phyloP scores from a whole-genome alignment of 2,888 invertebrate species.

The Nasonia oneida region DNA sequence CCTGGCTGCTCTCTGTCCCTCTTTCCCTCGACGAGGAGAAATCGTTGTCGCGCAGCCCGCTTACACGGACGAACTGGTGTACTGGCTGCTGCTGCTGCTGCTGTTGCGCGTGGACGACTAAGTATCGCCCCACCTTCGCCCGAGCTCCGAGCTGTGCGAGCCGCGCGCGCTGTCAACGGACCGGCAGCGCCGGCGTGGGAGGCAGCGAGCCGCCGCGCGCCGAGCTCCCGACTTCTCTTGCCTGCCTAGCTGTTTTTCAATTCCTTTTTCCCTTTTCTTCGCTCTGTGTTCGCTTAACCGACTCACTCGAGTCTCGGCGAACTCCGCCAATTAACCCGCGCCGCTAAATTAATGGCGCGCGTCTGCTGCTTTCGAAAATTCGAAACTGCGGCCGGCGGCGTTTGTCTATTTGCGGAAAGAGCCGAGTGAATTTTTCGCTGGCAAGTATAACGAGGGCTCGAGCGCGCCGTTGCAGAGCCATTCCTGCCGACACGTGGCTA shows the following conservation, averaged over 20 bases:
- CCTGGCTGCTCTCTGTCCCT: not conserved
- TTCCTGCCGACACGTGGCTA: too few relatives aligned
- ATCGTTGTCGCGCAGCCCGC: conserved; percentile 32
- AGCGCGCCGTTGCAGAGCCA: too few relatives aligned
- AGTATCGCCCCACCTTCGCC: conserved; percentile 50
- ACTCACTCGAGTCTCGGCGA: not conserved
- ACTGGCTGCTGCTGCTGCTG: conserved; percentile 4
- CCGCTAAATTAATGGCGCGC: not conserved
- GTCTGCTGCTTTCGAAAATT: not conserved
- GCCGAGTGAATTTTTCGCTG: too few relatives aligned
- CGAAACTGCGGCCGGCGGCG: not conserved
- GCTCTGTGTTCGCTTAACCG: not conserved
- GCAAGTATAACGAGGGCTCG: too few relatives aligned
- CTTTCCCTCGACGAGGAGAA: not conserved
- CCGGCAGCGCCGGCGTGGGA: conserved; percentile 44
- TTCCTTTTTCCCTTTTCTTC: not conserved
- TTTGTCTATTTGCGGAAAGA: not conserved
- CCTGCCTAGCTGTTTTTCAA: too few relatives aligned
- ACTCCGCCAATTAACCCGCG: not conserved
- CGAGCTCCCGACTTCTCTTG: not conserved
- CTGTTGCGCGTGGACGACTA: conserved; percentile 5
- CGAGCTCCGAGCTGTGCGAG: not conserved
- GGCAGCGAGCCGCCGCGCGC: not conserved
- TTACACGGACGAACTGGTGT: conserved; percentile 18
- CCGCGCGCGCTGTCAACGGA: conserved; percentile 44